Evolutionary conservation across 2,113 vertebrate genomes (phyloP).

Genomic region (Thalassarche chlororhynchos): DNA sequence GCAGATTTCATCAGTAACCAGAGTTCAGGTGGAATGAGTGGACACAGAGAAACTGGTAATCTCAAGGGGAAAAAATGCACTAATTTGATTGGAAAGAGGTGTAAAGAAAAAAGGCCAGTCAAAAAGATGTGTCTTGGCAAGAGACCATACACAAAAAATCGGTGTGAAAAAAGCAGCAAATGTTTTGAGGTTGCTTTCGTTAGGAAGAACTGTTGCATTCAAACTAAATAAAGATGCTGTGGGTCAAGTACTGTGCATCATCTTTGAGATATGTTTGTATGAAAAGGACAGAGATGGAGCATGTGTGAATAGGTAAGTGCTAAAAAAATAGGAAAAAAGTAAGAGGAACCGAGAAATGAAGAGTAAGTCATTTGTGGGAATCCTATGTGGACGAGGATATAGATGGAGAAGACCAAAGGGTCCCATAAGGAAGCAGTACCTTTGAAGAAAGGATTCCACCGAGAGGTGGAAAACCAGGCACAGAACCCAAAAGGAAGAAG

Average conservation of each 20-base stretch:
- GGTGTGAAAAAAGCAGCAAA: background rate
- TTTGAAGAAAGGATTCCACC: background rate
- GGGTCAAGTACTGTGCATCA: background rate
- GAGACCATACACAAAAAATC: background rate
- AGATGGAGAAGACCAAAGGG: background rate
- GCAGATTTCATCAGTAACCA: background rate
- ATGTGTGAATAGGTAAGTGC: background rate
- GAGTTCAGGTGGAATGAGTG: background rate
- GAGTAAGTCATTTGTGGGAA: background rate
- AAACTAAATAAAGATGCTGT: background rate
- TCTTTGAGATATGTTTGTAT: background rate
- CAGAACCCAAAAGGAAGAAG: background rate
- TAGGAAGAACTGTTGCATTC: background rate
- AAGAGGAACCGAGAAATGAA: background rate
- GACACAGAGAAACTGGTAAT: background rate
- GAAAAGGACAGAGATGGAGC: background rate
- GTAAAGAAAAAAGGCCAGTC: background rate
- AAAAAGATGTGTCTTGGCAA: constrained; percentile 14
- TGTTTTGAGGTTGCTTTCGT: background rate
- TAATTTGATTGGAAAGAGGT: background rate
- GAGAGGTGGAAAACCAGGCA: background rate
- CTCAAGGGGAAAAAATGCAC: background rate
- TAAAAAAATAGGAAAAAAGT: background rate
- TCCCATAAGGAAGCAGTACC: background rate
- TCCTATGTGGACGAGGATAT: background rate